Percentiles rank a stretch among this genome's conserved stretches.
Conservation (phyloP, 2,888 invertebrate genomes). For the Xylota segnis region DNA sequence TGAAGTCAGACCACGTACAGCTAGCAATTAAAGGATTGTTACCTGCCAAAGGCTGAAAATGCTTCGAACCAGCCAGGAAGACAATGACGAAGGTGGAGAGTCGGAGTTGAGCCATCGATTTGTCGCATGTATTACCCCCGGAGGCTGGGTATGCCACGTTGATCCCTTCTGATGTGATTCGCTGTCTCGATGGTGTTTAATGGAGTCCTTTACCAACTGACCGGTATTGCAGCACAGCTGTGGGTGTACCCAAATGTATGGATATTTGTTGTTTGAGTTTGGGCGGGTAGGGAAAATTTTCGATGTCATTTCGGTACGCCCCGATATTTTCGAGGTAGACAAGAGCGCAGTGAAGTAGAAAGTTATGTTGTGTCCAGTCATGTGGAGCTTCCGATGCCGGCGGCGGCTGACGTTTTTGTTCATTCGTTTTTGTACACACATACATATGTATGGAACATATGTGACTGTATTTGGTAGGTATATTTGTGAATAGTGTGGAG, state of each 20-base stretch:
- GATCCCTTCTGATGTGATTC: slow-evolving; percentile 53
- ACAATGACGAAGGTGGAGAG: slow-evolving; percentile 31
- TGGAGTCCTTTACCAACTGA: slow-evolving; percentile 35
- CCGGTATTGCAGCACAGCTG: neutral
- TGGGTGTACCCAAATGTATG: neutral
- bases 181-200: slow-evolving; percentile 47
- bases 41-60: slow-evolving; percentile 50
- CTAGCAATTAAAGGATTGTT: slow-evolving; percentile 67
- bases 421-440: neutral
- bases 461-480: neutral
- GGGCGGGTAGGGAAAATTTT: slow-evolving; percentile 13
- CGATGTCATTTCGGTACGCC: slow-evolving; percentile 30
- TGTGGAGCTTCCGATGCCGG: slow-evolving; percentile 42
- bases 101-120: slow-evolving; percentile 11
- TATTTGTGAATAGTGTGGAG: slow-evolving; percentile 1
- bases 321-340: slow-evolving; percentile 22
- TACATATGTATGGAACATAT: too few species aligned
- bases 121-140: slow-evolving; percentile 8
- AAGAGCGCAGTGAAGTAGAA: slow-evolving; percentile 50
- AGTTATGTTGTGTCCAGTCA: slow-evolving; percentile 69
- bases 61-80: slow-evolving; percentile 3
- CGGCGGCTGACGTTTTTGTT: slow-evolving; percentile 48
- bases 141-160: slow-evolving; percentile 28
- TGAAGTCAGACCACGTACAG: slow-evolving; percentile 41
- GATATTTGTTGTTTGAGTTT: neutral